Base-by-base conservation (phyloP, 1,140 invertebrate genomes). In the Spodoptera frugiperda region DNA sequence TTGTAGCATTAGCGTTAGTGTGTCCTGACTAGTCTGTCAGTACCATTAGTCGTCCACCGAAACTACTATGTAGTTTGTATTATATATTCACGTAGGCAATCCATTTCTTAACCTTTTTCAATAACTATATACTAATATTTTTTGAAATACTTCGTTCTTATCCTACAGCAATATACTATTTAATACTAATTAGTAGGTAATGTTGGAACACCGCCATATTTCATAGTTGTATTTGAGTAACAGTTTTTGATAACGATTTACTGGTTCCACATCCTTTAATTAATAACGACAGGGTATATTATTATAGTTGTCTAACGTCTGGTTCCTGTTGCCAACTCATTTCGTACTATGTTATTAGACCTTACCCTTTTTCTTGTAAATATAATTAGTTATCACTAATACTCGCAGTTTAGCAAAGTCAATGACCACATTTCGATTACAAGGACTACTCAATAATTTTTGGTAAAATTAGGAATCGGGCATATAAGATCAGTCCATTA, bases 221-320 rank as follows among this genome's bases (percentile, higher is more conserved):
- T 59, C 44, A 44, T 73, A 61, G 46, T 25, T 73, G 54, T 73
- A 59, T 48, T 65, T 17, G 33, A 25, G 33, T 70, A 71, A 48
- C 55, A 73, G 71, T 61, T 73, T 73, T 73, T 61, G 71, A 73
- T 73, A 51, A 48, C 71, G 21, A 49, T 73, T 61, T 61, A 61
- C 54, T 61, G 25, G 19, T 57, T 55, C 71, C 71, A 49, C 55
- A 12, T 61, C 11, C 19, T 61, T 59, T 73, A 39, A 44, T 33
- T 49, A 51, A 25, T 49, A 21, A 77, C n/a, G 25, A 70, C 76
- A 76, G 63, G 51, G 61, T 76, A 76, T 53, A 44, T 46, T 61
- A 39, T 39, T 63, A 25, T 51, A 63, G 44, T 63, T 63, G 25
- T 15, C 46, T 75, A 44, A 11, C 10, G 25, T 70, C 15, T 10